Conservation (phyloP, 2,797 vertebrate species). For the Sphenodon punctatus region DNA sequence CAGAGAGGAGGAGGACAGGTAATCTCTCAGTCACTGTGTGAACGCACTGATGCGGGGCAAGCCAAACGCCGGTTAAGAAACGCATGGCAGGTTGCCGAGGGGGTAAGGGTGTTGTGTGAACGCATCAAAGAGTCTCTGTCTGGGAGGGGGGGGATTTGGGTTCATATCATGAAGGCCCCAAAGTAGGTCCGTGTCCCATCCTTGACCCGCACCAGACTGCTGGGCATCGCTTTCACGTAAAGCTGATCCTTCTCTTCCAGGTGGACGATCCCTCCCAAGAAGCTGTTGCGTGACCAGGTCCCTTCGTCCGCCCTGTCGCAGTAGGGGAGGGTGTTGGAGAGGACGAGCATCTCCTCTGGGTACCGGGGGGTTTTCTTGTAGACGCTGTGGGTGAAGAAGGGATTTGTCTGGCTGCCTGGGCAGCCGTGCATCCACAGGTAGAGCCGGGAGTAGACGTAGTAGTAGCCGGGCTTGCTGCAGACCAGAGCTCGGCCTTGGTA, state of each 20-base stretch:
- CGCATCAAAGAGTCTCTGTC: no score
- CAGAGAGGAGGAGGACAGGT: no score
- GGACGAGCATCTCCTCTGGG: constrained; percentile 34
- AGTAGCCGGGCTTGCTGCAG: constrained; percentile 44
- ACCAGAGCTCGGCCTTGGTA: constrained; percentile 61
- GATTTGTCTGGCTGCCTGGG: neutral
- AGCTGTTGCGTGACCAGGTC: constrained; percentile 68
- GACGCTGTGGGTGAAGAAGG: constrained; percentile 39
- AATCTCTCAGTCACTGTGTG: no score
- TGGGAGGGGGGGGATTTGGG: no score
- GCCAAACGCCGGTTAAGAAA: no score
- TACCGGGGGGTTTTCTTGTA: constrained; percentile 56
- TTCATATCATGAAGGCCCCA: constrained; percentile 70
- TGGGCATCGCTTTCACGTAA: constrained; percentile 36
- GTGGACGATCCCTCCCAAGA: constrained; percentile 56
- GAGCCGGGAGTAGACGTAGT: constrained; percentile 72
- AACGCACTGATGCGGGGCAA: no score
- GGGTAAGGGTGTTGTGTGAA: no score
- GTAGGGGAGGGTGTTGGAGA: constrained; percentile 38
- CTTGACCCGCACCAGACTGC: constrained; percentile 4
- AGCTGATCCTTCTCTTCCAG: constrained; percentile 54
- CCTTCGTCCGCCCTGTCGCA: neutral
- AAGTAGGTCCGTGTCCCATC: constrained; percentile 63
- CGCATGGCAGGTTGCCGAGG: no score
- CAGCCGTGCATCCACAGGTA: constrained; percentile 45